Conservation (phyloP, 1,140 invertebrate genomes). For the Tachypleus tridentatus region DNA sequence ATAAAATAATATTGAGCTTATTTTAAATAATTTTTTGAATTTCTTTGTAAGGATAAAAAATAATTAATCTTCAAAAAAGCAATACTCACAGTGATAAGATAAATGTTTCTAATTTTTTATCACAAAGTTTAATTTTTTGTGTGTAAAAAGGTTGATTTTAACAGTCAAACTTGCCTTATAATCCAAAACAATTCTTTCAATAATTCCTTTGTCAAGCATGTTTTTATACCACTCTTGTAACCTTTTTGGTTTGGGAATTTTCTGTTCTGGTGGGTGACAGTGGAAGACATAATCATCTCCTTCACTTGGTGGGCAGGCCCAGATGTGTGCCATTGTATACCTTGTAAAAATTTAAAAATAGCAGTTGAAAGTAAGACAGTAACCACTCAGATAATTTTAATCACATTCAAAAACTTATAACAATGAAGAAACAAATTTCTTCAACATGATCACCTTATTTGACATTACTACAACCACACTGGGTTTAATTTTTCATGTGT, state of each 20-base stretch:
- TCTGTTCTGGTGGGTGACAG: constrained; percentile 97
- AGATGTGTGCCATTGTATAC: constrained; percentile 98
- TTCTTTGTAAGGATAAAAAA: too few species aligned
- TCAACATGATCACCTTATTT: not conserved
- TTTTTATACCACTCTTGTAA: constrained; percentile 99
- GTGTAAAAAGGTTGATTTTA: too few species aligned
- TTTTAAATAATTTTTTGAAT: too few species aligned
- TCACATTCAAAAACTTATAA: constrained; percentile 1
- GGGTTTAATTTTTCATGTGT: too few species aligned
- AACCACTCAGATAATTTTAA: constrained; percentile 2
- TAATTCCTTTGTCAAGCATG: constrained; percentile 99
- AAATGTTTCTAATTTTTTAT: too few species aligned
- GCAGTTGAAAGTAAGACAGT: not conserved
- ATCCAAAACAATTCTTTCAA: constrained; percentile 94
- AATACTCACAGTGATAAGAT: too few species aligned
- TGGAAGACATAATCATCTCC: constrained; percentile 99
- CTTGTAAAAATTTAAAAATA: constrained; percentile 28
- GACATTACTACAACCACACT: too few species aligned
- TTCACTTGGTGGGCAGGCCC: constrained; percentile 99
- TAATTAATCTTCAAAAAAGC: too few species aligned
- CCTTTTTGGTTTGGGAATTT: constrained; percentile 98
- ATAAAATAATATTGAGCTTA: too few species aligned
- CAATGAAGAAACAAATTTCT: not conserved
- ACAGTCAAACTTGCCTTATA: constrained; percentile 59
- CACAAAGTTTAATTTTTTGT: too few species aligned